phyloP scores from a whole-genome alignment of 2,888 invertebrate genomes.

The Macaria liturata region DNA sequence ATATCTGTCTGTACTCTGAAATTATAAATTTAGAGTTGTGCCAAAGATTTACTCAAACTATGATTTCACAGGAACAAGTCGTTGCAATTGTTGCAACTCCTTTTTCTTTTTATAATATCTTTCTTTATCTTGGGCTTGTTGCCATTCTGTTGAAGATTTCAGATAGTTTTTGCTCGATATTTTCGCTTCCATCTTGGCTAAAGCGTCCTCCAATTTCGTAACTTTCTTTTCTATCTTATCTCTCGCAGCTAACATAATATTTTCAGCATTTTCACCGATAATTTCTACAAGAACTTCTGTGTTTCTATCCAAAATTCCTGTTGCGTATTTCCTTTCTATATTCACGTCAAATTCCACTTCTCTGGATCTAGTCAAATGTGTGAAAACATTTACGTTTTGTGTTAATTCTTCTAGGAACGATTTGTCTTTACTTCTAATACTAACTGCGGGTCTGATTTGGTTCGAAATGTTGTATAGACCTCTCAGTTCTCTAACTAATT shows the following conservation, averaged over 20 bases:
- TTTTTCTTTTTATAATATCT: conserved; percentile 53
- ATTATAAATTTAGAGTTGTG: no score
- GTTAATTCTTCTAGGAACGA: conserved; percentile 51
- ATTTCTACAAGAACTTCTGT: conserved; percentile 64
- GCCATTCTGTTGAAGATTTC: conserved; percentile 47
- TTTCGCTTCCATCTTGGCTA: conserved; percentile 59
- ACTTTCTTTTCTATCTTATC: conserved; percentile 58
- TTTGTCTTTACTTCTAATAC: conserved; percentile 50
- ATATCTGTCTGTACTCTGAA: no score
- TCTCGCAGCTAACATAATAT: conserved; percentile 51
- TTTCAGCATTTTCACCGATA: conserved; percentile 49
- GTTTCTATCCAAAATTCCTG: conserved; percentile 50
- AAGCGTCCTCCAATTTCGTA: conserved; percentile 52
- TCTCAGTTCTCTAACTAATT: conserved; percentile 80
- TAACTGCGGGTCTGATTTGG: conserved; percentile 65
- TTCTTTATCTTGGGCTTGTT: conserved; percentile 53
- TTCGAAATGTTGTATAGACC: conserved; percentile 81
- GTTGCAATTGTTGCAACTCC: conserved; percentile 61
- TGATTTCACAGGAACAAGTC: conserved; percentile 48
- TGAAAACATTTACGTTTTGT: conserved; percentile 53
- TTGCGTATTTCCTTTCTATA: conserved; percentile 47
- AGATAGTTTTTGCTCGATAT: conserved; percentile 48
- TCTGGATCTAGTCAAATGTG: conserved; percentile 55
- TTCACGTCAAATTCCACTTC: conserved; percentile 44
- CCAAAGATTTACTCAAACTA: conserved; percentile 10